Conservation (phyloP, 2,888 invertebrate species). For the Cosmia trapezina region DNA sequence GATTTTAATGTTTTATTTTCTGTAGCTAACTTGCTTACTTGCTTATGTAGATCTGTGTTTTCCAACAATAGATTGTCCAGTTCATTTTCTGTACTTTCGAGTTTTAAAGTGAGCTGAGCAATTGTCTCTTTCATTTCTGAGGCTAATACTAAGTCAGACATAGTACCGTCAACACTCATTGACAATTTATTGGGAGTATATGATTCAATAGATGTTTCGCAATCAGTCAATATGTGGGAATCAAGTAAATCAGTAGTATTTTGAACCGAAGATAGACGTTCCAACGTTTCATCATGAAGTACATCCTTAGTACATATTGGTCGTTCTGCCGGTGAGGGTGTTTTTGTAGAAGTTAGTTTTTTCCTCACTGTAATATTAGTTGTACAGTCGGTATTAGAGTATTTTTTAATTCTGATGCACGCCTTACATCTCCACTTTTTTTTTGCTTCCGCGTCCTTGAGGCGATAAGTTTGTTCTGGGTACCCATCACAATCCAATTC, state of each 20-base stretch:
- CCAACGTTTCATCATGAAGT: neutral
- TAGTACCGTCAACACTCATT: slow-evolving; percentile 6
- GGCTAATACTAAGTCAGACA: neutral
- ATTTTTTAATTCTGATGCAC: slow-evolving; percentile 7
- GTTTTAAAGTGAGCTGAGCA: neutral
- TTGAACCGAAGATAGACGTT: slow-evolving; percentile 5
- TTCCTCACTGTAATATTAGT: slow-evolving; percentile 16
- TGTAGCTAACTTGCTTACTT: neutral
- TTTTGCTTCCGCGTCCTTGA: slow-evolving; percentile 2
- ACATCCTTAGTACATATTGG: neutral
- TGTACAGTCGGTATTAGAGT: neutral
- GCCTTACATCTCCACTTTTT: slow-evolving; percentile 6
- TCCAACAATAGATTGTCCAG: neutral
- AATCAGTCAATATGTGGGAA: slow-evolving; percentile 21
- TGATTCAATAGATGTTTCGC: slow-evolving; percentile 17
- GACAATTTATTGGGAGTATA: slow-evolving; percentile 18
- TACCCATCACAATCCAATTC: slow-evolving; percentile 32
- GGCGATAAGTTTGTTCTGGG: slow-evolving; percentile 26
- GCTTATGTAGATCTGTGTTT: neutral
- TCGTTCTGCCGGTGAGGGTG: neutral
- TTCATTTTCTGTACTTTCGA: neutral
- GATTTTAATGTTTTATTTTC: neutral
- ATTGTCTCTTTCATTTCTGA: slow-evolving; percentile 1
- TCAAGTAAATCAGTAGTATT: slow-evolving; percentile 5
- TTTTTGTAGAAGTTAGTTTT: neutral